Base-by-base conservation (phyloP, 2,888 invertebrate species). In the Lasioglossum calceatum region DNA sequence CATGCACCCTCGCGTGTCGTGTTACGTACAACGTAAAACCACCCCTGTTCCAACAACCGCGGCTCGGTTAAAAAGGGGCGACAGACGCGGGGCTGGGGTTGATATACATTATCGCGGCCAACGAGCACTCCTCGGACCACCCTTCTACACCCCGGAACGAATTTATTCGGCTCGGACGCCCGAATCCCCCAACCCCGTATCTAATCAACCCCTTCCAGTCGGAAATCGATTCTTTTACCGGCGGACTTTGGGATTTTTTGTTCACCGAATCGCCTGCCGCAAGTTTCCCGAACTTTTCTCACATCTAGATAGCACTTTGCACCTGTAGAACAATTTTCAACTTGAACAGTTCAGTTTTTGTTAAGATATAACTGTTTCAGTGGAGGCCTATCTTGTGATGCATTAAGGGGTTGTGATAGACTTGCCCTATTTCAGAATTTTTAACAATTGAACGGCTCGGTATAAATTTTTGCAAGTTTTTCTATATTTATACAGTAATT, bases 1-100 rank as follows among this genome's bases (percentile, higher is more conserved):
- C 91, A 91, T 91, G 91, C 91, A 91, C 87, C 85, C 84, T 91
- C 87, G 91, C 91, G 89, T 91, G 91, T 88, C 88, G 71, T 23
- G 85, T 79, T 81, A 74, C 67, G 77, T 81, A 79, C 85, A 71
- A 77, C 81, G 82, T 78, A 75, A 85, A 72, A 75, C 78, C 73
- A 50, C 47, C 19, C 73, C 39, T 19, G 36, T 39, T 39, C 70
- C 64, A 27, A 7, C 64, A 64, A 32, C 32, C 67, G 54, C 42
- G 44, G 14, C 23, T 36, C 54, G 54, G 44, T 64, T 72, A 71
- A 79, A 74, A 84, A 77, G 77, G 70, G 50, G 70, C 70, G 70
- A 77, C 77, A 77, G 77, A 61, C 61, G 42, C 19, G 54, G 27
- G 32, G 44, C 14, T 19, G 32, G 27, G 61, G 44, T 19, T 42